Conservation (phyloP, 2,888 invertebrate genomes). For the Chrysolina americana region DNA sequence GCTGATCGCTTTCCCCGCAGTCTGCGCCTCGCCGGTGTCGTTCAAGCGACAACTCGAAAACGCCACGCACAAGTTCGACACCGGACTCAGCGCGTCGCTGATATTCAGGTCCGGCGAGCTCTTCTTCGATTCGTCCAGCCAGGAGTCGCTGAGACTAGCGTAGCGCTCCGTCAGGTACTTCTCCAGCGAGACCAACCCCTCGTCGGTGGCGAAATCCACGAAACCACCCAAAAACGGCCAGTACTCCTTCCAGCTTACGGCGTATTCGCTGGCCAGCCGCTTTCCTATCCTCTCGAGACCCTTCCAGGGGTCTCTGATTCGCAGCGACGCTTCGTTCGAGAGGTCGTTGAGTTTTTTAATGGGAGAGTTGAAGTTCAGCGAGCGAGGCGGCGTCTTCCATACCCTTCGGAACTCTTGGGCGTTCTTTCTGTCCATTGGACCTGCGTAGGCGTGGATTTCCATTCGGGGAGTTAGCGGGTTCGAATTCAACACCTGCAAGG, state of each 20-base stretch:
- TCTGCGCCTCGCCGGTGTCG: slow-evolving; percentile 60
- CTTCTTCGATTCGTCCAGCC: slow-evolving; percentile 44
- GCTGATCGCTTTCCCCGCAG: slow-evolving; percentile 30
- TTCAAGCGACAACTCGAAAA: slow-evolving; percentile 73
- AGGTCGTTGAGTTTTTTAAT: slow-evolving; percentile 41
- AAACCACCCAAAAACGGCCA: slow-evolving; percentile 92
- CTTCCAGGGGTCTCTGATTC: slow-evolving; percentile 81
- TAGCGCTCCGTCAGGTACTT: slow-evolving; percentile 74
- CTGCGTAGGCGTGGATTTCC: slow-evolving; percentile 90
- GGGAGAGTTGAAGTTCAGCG: slow-evolving; percentile 53
- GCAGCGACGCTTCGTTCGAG: slow-evolving; percentile 54
- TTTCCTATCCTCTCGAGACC: slow-evolving; percentile 91
- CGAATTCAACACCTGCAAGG: slow-evolving; percentile 73
- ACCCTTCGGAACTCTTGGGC: slow-evolving; percentile 82
- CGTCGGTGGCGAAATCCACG: slow-evolving; percentile 81
- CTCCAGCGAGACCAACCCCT: slow-evolving; percentile 84
- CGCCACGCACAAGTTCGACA: slow-evolving; percentile 75
- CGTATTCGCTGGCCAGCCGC: slow-evolving; percentile 79
- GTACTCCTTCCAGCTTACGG: slow-evolving; percentile 90
- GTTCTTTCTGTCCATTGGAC: slow-evolving; percentile 87
- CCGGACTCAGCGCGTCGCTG: slow-evolving; percentile 69
- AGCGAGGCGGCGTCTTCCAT: slow-evolving; percentile 88
- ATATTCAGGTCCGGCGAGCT: slow-evolving; percentile 38
- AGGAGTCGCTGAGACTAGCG: slow-evolving; percentile 38
- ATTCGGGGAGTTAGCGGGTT: slow-evolving; percentile 80